A percentile compares a stretch with the other conserved stretches of the same genome.
phyloP scores from a whole-genome alignment of 2,113 vertebrate species.

The Prietella phreatophila region DNA sequence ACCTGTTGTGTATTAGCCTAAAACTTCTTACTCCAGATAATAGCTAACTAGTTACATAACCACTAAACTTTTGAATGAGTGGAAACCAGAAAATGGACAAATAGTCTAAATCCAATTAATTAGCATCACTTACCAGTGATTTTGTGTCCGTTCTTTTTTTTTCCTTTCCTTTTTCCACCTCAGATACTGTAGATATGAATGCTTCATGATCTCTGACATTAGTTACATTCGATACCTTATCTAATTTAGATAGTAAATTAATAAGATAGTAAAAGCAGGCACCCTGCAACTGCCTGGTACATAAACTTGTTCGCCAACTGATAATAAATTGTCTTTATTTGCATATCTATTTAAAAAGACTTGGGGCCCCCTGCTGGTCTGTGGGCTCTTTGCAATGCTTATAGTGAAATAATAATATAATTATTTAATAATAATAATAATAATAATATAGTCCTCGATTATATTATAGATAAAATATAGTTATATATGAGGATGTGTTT shows the following conservation, averaged over 20 bases:
- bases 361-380: background rate
- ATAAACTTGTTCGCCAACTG: background rate
- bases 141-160: background rate
- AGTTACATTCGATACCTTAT: too few relatives aligned
- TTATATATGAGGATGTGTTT: background rate
- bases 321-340: background rate
- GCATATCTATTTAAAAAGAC: background rate
- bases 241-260: background rate
- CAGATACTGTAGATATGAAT: background rate
- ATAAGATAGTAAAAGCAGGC: background rate
- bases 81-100: background rate
- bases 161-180: background rate
- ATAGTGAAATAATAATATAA: background rate
- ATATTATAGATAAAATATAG: background rate
- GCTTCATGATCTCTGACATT: too few relatives aligned
- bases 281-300: background rate
- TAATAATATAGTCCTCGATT: background rate
- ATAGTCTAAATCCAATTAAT: background rate
- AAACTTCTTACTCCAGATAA: background rate
- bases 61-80: background rate
- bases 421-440: too few relatives aligned
- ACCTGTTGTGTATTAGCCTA: background rate
- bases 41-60: background rate
- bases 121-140: background rate
- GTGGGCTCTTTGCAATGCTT: background rate